phyloP scores from a whole-genome alignment of 2,113 vertebrate genomes.

The Spizaetus ornatus region DNA sequence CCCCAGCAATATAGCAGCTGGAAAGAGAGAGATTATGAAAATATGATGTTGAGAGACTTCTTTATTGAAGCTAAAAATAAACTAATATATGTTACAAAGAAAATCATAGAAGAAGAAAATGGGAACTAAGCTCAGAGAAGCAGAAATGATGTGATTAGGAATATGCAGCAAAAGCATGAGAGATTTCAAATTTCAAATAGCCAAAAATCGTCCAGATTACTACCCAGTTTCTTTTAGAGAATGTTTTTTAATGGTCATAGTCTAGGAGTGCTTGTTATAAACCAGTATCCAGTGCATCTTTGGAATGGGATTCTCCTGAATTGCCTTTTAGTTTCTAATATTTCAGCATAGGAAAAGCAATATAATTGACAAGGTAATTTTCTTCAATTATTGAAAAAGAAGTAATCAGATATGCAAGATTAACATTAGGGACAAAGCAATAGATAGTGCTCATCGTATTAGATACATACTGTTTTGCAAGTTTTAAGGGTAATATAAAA shows the following conservation, averaged over 20 bases:
- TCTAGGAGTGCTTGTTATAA: neutral
- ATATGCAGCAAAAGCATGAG: neutral
- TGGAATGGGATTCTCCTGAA: neutral
- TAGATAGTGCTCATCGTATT: neutral
- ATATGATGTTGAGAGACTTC: neutral
- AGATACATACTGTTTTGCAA: neutral
- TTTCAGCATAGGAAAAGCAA: neutral
- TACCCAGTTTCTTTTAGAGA: neutral
- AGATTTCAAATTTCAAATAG: neutral
- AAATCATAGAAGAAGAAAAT: neutral
- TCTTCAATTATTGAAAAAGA: neutral
- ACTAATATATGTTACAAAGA: neutral
- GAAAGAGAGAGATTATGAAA: conserved; percentile 1
- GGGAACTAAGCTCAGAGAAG: neutral
- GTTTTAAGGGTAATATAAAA: neutral
- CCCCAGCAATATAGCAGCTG: neutral
- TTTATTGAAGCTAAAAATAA: neutral
- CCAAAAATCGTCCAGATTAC: neutral
- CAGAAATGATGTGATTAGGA: neutral
- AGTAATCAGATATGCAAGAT: neutral
- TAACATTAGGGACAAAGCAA: neutral
- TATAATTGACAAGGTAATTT: neutral
- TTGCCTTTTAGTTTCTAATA: neutral
- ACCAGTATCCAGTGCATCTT: neutral
- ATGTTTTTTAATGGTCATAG: neutral